phyloP scores from a whole-genome alignment of 2,888 invertebrate species.

The Cheilosia impressa region DNA sequence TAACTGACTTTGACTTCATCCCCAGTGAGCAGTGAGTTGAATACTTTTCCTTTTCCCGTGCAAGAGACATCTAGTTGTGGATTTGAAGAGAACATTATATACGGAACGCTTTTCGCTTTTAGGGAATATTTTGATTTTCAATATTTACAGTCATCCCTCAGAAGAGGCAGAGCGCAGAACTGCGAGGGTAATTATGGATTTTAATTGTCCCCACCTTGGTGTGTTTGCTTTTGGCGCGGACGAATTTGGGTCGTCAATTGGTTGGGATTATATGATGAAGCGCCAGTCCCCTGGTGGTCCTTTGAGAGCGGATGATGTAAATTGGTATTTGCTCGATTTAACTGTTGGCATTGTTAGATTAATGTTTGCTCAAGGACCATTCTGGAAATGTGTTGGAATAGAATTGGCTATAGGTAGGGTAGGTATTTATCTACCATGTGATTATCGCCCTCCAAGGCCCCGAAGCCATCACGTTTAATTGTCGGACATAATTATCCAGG shows the following conservation, averaged over 20 bases:
- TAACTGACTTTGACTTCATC: slow-evolving; percentile 55
- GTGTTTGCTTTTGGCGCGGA: slow-evolving; percentile 44
- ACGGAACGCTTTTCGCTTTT: slow-evolving; percentile 19
- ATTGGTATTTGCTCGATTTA: slow-evolving; percentile 71
- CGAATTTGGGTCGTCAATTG: slow-evolving; percentile 59
- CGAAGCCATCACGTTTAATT: slow-evolving; percentile 55
- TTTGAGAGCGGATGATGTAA: slow-evolving; percentile 50
- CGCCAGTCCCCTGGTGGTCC: slow-evolving; percentile 9
- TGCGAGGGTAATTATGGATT: slow-evolving; percentile 65
- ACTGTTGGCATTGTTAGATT: slow-evolving; percentile 68
- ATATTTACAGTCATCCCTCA: slow-evolving; percentile 56
- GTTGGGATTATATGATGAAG: neutral
- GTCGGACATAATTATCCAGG: slow-evolving; percentile 61
- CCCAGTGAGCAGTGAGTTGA: neutral
- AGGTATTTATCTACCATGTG: neutral
- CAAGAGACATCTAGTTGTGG: neutral
- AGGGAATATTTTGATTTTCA: slow-evolving; percentile 30
- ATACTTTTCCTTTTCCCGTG: slow-evolving; percentile 8
- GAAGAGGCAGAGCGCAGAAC: slow-evolving; percentile 1
- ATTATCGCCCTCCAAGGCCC: slow-evolving; percentile 31
- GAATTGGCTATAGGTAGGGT: neutral
- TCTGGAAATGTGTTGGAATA: slow-evolving; percentile 4
- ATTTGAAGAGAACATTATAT: slow-evolving; percentile 39
- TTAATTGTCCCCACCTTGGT: slow-evolving; percentile 52
- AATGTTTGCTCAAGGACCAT: slow-evolving; percentile 55